Evolutionary conservation across 2,888 invertebrate genomes (phyloP), one percentile per base, ranked within the genome.

Genomic region (Megastigmus dorsalis): DNA sequence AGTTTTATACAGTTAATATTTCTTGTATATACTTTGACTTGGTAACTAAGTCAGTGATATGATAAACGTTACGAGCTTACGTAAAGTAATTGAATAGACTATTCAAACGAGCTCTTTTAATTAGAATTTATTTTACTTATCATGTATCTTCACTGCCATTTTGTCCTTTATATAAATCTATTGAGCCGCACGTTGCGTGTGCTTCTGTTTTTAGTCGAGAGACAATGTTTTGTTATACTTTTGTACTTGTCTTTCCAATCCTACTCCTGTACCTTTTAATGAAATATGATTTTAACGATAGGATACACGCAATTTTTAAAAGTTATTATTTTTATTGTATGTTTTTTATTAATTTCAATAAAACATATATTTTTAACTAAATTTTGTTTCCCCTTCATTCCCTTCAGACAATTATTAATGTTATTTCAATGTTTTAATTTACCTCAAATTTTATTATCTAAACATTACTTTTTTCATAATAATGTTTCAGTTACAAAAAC

Each of bases 351-450:
- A 76, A 26, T 76, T 82, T 67, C 54, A 83, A 83, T 83, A 83
- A 83, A 83, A 79, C 77, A 50, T 78, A 72, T 79, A 72, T 78
- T 79, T 83, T 79, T 78, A 74, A 79, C 67, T 77, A 76, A 69
- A 78, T 79, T 79, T 82, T 78, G 78, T 80, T 82, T 76, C 75
- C 57, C 73, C 77, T 81, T 82, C 67, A 79, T 79, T 80, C n/a
- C 81, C 82, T 81, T 60, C 54, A 73, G 69, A 76, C 54, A 23
- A 13, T 38, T 38, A 1, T 57, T 36, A 33, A 28, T 28, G 48
- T n/a, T n/a, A n/a, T n/a, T n/a, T n/a, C n/a, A n/a, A n/a, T n/a
- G n/a, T n/a, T n/a, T n/a, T n/a, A n/a, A n/a, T n/a, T n/a, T n/a
- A n/a, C n/a, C n/a, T n/a, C n/a, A n/a, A 48, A 41, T 41, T 41